phyloP scores from a whole-genome alignment of 2,797 vertebrate genomes.

The Darevskia mixta region DNA sequence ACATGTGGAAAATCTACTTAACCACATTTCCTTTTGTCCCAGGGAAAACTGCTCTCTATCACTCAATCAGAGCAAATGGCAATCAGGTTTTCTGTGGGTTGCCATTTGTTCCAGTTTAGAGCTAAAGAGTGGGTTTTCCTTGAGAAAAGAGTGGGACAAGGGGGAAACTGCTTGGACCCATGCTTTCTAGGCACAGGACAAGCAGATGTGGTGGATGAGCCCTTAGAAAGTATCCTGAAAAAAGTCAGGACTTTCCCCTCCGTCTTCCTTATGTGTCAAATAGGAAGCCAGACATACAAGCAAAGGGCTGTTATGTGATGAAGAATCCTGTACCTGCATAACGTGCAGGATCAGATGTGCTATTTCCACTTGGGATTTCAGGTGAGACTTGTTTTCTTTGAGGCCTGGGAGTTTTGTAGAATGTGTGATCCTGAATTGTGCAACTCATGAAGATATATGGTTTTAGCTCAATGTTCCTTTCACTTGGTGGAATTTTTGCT shows the following conservation, averaged over 20 bases:
- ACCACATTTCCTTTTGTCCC: too few species aligned
- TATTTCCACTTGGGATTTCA: too few species aligned
- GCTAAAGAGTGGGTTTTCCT: too few species aligned
- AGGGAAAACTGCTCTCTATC: too few species aligned
- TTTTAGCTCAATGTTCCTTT: constrained; percentile 16
- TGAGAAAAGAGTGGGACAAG: too few species aligned
- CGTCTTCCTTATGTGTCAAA: background rate
- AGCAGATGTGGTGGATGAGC: too few species aligned
- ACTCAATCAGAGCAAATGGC: too few species aligned
- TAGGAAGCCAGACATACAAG: background rate
- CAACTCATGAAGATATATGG: constrained; percentile 19
- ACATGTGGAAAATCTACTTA: background rate
- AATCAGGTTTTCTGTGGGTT: too few species aligned
- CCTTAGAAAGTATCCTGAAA: background rate
- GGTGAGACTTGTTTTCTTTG: background rate
- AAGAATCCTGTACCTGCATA: background rate
- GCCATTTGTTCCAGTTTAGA: too few species aligned
- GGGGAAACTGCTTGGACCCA: too few species aligned
- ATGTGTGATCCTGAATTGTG: constrained; percentile 5
- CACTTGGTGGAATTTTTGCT: background rate
- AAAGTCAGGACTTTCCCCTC: background rate
- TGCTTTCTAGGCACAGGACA: too few species aligned
- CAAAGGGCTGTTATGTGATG: background rate
- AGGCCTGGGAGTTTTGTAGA: background rate
- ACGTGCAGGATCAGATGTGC: too few species aligned